Evolutionary conservation across 2,113 vertebrate genomes (phyloP), one percentile per base, ranked within the genome.

Genomic region (Gymnorhina tibicen): DNA sequence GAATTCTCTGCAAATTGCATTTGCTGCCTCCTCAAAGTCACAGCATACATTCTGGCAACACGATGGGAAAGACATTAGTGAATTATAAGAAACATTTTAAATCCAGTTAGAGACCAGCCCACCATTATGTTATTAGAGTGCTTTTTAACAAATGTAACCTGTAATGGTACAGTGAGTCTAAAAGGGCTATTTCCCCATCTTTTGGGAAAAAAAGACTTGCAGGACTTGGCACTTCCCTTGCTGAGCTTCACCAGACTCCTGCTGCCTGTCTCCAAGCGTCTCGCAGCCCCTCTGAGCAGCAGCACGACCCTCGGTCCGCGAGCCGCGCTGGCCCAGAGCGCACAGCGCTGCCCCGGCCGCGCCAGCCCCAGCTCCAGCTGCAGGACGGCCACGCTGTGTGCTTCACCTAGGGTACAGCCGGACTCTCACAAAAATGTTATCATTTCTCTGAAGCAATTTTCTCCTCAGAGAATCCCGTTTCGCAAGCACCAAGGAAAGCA

Each of bases 1-100:
- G 68, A 93, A 94, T 46, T 37, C 63, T 78, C 47, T 20, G 10
- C 85, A 87, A 89, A 59, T 16, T 72, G 50, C 56, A 63, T 64
- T 87, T 96, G 68, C 83, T 85, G 60, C 58, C 37, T 86, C 78
- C 91, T 76, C 89, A 67, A 66, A 93, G 91, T 67, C 79, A 89
- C 2, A 5, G 86, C 59, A 68, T 50, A 63, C 21, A 0, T 67
- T 64, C 91, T 81, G 77, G 88, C 94, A 91, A 69, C 70, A 33
- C 8, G 78, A 79, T 10, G 82, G 92, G 62, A 87, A 89, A 88
- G 50, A 41, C 69, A 73, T 86, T n/a, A 87, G 52, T 16, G 33
- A 92, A 86, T 85, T 42, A 62, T 13, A n/a, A 27, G 63, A 91
- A 80, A 46, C 6, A 16, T 32, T 92, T 74, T 37, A n/a, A 84